Conservation (phyloP, 2,113 vertebrate genomes). For the Pagrus major region DNA sequence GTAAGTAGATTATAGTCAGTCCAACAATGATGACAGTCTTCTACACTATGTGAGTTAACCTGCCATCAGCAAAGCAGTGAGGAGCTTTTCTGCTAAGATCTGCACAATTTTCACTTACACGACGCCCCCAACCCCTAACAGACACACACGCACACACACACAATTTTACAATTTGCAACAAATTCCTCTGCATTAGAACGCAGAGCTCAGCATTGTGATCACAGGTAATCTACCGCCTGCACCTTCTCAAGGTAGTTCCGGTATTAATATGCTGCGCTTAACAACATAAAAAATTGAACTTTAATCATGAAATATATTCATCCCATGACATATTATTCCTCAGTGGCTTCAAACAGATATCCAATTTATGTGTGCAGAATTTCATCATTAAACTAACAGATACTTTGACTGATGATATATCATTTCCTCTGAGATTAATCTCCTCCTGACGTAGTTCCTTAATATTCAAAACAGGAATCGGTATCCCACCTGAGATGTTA, state of each 20-base stretch:
- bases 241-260: neutral
- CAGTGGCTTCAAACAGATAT: conserved; percentile 11
- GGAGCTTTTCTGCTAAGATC: conserved; percentile 57
- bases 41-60: conserved; percentile 44
- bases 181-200: conserved; percentile 21
- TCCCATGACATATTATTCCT: conserved; percentile 4
- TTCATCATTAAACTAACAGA: conserved; percentile 18
- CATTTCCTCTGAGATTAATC: conserved; percentile 12
- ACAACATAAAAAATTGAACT: neutral
- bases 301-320: conserved; percentile 9
- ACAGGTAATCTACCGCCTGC: conserved; percentile 1
- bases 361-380: neutral
- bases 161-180: conserved; percentile 7
- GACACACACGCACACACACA: neutral
- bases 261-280: neutral
- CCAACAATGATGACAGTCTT: conserved; percentile 28
- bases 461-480: conserved; percentile 46
- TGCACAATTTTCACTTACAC: conserved; percentile 69
- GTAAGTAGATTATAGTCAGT: conserved; percentile 45
- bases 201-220: conserved; percentile 26
- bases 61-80: conserved; percentile 43
- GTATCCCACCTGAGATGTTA: conserved; percentile 30
- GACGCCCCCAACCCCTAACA: neutral
- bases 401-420: neutral
- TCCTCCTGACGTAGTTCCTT: conserved; percentile 12